These are phyloP conservation scores for Psophia crepitans DNA, from an alignment of 2,113 vertebrate genomes.

Conservation along the genomic window DNA sequence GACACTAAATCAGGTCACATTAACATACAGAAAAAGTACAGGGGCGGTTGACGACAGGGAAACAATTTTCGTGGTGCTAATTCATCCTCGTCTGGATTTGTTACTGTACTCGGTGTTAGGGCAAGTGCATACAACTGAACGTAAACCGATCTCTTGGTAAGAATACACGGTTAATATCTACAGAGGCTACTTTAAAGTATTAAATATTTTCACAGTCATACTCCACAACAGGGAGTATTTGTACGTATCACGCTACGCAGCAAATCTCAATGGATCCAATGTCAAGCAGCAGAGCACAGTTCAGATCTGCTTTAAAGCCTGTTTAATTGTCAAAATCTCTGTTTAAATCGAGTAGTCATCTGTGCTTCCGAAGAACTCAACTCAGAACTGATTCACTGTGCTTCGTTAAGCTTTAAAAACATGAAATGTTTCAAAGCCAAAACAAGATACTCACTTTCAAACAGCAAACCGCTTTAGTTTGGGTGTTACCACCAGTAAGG, in stretches of 20 bases:
- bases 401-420: background rate
- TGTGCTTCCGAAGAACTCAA: background rate
- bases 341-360: background rate
- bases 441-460: background rate
- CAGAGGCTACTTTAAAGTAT: constrained; percentile 2
- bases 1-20: constrained; percentile 61
- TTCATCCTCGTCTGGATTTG: constrained; percentile 13
- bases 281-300: background rate
- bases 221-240: background rate
- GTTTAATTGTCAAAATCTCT: background rate
- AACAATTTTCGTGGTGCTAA: constrained; percentile 23
- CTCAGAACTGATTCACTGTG: background rate
- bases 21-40: constrained; percentile 36
- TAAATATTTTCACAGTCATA: constrained; percentile 54
- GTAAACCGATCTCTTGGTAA: background rate
- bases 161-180: constrained; percentile 28
- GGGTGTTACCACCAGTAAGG: background rate
- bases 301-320: background rate
- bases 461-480: background rate
- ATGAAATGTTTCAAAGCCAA: background rate
- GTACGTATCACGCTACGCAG: background rate
- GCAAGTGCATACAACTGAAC: background rate
- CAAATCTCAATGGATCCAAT: background rate
- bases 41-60: background rate
- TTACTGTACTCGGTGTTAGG: constrained; percentile 6